Percentiles rank a stretch among this genome's conserved stretches.
phyloP scores from a whole-genome alignment of 2,888 invertebrate species.

The Ophion ventricosus region DNA sequence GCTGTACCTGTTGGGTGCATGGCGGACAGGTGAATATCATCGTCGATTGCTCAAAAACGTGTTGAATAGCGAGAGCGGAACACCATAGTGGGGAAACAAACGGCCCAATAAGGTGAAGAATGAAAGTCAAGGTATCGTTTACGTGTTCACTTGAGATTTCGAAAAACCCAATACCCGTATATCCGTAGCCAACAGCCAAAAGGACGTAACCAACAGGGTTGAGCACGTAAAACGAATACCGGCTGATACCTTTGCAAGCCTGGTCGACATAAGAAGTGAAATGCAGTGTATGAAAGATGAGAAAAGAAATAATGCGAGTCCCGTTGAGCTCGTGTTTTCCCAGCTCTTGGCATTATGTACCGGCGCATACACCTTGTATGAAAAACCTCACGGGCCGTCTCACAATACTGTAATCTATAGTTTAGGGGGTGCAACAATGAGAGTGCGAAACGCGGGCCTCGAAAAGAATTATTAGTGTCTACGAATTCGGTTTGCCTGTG shows the following conservation, averaged over 20 bases:
- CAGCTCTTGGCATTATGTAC: slow-evolving; percentile 13
- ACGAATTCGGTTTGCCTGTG: slow-evolving; percentile 27
- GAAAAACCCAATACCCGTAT: background rate
- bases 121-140: slow-evolving; percentile 55
- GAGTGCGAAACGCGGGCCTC: slow-evolving; percentile 76
- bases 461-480: slow-evolving; percentile 49
- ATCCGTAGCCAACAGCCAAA: background rate
- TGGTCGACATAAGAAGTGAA: background rate
- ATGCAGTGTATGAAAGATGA: background rate
- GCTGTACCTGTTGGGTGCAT: slow-evolving; percentile 18
- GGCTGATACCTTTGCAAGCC: background rate
- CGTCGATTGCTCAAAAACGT: slow-evolving; percentile 28
- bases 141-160: slow-evolving; percentile 35
- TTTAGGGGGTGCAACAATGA: slow-evolving; percentile 76
- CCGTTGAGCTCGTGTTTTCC: slow-evolving; percentile 17
- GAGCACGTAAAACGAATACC: background rate
- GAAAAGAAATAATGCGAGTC: slow-evolving; percentile 8
- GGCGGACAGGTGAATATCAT: slow-evolving; percentile 44
- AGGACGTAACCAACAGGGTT: background rate
- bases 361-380: background rate
- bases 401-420: slow-evolving; percentile 78
- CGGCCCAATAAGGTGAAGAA: slow-evolving; percentile 30
- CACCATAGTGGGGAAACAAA: slow-evolving; percentile 39
- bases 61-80: background rate
- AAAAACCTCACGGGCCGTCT: slow-evolving; percentile 10